Evolutionary conservation across 2,888 invertebrate species (phyloP), one percentile per base, ranked within the genome.

Genomic region (Piscicola geometra): DNA sequence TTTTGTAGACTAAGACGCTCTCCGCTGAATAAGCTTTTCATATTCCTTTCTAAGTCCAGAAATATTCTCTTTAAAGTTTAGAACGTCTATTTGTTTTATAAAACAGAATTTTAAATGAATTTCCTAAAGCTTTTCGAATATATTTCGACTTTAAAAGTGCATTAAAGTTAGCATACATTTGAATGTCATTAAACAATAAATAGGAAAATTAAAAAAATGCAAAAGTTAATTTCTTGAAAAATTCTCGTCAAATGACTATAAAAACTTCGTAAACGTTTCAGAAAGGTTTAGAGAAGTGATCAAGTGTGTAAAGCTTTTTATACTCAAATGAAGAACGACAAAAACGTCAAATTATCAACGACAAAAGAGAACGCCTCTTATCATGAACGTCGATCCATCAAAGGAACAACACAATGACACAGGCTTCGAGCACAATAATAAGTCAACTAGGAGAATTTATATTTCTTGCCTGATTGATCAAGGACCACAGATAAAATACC

Each of bases 401-500:
- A 47, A 47, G 12, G 50, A 47, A 47, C 50, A 47, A 47, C 50
- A 47, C 50, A 47, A 47, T 47, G 50, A 47, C 50, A 47, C 50
- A 47, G 21, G 12, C 21, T 47, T 21, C 5, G 21, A 56, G 15
- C 60, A 56, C 60, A 21, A 56, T 21, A 21, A 56, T 56, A 56
- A 56, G 60, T 56, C 60, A 56, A 56, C 12, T 56, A 9, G n/a
- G n/a, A 21, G n/a, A 56, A 56, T 56, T 56, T 56, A 56, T 56
- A 56, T 56, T 56, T 56, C 60, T 21, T 56, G 60, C 60, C n/a
- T n/a, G 60, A 56, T 56, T 25, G 60, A n/a, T 5, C 12, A 15
- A 21, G n/a, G 60, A 56, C 5, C 25, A 25, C 12, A 56, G 60
- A 56, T 56, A 56, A 56, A 21, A 21, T 21, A 5, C 60, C 5